Percentiles rank a stretch among this genome's conserved stretches.
phyloP scores from a whole-genome alignment of 2,113 vertebrate species.

The Regulus satrapa region DNA sequence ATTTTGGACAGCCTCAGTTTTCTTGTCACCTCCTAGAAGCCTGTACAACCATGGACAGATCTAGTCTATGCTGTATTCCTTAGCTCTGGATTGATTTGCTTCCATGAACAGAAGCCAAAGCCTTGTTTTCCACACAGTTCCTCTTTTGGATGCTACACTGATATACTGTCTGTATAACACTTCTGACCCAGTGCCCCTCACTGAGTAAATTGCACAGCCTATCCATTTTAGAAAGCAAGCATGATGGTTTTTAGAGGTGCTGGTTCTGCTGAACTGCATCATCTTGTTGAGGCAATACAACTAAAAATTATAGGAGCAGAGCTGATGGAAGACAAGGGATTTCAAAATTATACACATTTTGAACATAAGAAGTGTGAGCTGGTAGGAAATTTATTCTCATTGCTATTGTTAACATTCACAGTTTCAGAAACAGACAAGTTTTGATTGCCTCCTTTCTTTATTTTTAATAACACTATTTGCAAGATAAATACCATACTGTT shows the following conservation, averaged over 20 bases:
- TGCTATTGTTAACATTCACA: not conserved
- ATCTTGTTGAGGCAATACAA: not conserved
- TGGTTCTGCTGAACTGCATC: not conserved
- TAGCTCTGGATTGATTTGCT: not conserved
- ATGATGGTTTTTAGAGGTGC: not conserved
- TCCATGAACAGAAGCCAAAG: not conserved
- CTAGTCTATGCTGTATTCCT: not conserved
- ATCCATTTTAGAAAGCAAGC: not conserved
- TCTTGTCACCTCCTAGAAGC: not conserved
- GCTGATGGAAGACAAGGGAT: not conserved
- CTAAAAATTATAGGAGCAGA: not conserved
- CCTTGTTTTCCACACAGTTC: not conserved
- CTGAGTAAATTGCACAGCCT: not conserved
- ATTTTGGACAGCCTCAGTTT: not conserved
- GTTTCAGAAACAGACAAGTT: slow-evolving; percentile 9
- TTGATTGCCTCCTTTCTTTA: slow-evolving; percentile 13
- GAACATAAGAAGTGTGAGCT: not conserved
- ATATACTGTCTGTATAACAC: not conserved
- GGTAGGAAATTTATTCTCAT: not conserved
- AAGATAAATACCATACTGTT: not conserved
- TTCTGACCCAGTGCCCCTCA: not conserved
- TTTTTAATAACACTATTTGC: slow-evolving; percentile 20
- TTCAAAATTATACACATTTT: not conserved
- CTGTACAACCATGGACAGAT: not conserved
- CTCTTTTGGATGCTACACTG: not conserved